Evolutionary conservation across 2,888 invertebrate species (phyloP), one percentile per base, ranked within the genome.

Genomic region (Andrena dorsata): DNA sequence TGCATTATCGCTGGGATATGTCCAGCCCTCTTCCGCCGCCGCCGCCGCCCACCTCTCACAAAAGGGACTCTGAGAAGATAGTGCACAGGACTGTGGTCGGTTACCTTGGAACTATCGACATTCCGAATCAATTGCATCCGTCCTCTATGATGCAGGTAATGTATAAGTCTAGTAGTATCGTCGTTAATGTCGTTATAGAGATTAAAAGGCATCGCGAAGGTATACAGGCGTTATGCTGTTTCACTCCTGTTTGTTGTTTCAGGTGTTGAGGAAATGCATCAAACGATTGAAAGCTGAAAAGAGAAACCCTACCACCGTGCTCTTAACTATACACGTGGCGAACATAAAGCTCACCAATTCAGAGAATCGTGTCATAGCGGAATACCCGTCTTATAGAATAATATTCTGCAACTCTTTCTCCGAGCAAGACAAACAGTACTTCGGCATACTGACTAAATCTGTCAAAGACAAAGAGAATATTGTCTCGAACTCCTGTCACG

Each of bases 91-190:
- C 97, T 0, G 96, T 99, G 2, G 98, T 99, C 0, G 98, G 98
- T 0, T 99, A 99, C 94, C 95, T 99, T 65, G 99, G 99, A 28
- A 98, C 99, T 1, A 98, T 99, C 84, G 99, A 99, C 94, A 98
- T 99, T 95, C 98, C 99, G 0, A 97, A 97, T 93, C 97, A 97
- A 86, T 95, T 97, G 60, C 95, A 97, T 70, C 96, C 96, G 63
- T 96, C 96, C 56, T 96, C 97, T 16, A 96, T 98, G 74, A 94
- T 97, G 86, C 95, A 95, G 91, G 95, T 95, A 80, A 69, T 69
- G 7, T 6, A 2, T 28, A 26, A 2, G 0, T 41, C 1, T 4
- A 16, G 1, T 5, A 41, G 41, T 16, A 41, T 16, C 41, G 7
- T 16, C 30, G 6, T 23, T 47, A 41, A 2, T 0, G 1, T n/a